Conservation (phyloP, 2,797 vertebrate genomes). For the Prunella strophiata region DNA sequence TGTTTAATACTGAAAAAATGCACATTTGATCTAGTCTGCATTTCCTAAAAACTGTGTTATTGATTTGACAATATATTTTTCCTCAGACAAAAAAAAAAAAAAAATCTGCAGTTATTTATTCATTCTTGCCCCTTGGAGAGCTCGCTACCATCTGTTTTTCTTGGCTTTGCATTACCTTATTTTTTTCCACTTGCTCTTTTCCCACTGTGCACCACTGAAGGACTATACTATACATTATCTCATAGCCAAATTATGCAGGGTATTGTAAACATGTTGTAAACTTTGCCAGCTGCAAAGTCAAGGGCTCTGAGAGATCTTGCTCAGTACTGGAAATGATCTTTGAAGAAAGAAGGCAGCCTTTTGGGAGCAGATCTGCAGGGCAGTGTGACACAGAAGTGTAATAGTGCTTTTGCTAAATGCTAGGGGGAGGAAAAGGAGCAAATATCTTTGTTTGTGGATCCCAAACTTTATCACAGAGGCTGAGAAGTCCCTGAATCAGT, state of each 20-base stretch:
- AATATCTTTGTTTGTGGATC: not conserved
- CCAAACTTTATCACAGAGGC: not conserved
- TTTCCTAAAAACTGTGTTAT: slow-evolving; percentile 50
- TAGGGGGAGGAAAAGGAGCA: not conserved
- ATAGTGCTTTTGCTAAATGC: not conserved
- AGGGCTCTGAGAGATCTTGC: slow-evolving; percentile 28
- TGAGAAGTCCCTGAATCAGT: not conserved
- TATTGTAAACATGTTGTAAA: slow-evolving; percentile 61
- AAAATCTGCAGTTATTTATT: slow-evolving; percentile 41
- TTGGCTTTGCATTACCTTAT: slow-evolving; percentile 58
- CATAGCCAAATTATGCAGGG: slow-evolving; percentile 49
- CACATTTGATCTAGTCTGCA: slow-evolving; percentile 6
- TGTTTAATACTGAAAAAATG: slow-evolving; percentile 53
- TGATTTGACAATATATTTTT: slow-evolving; percentile 49
- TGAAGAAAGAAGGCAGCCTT: not conserved
- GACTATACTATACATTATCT: slow-evolving; percentile 42
- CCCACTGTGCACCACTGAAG: slow-evolving; percentile 42
- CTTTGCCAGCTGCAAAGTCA: slow-evolving; percentile 56
- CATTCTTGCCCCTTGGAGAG: slow-evolving; percentile 52
- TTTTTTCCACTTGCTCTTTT: slow-evolving; percentile 51
- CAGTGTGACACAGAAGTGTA: not conserved
- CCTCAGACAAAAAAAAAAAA: slow-evolving; percentile 26
- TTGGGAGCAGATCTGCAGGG: slow-evolving; percentile 24
- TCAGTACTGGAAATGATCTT: not conserved
- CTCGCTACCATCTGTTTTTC: slow-evolving; percentile 39